phyloP scores from a whole-genome alignment of 2,888 invertebrate genomes.

The Apamea epomidion region DNA sequence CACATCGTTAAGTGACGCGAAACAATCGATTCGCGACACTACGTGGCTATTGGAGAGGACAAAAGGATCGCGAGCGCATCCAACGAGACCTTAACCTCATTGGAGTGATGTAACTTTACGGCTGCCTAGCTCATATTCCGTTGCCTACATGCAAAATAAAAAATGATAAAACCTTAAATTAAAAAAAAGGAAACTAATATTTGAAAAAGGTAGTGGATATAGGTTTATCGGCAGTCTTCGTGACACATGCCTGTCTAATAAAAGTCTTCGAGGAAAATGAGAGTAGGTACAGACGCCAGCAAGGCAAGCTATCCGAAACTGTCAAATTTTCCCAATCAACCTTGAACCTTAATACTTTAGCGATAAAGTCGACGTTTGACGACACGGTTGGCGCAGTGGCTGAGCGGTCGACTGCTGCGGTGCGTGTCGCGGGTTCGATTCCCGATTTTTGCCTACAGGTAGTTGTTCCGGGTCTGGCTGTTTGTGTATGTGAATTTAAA shows the following conservation, averaged over 20 bases:
- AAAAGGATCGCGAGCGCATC: conserved; percentile 71
- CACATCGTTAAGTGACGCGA: conserved; percentile 66
- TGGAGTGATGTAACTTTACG: conserved; percentile 71
- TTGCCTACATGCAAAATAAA: conserved; percentile 26
- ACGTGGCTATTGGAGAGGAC: conserved; percentile 67
- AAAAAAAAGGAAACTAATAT: background rate
- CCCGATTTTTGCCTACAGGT: too few species aligned
- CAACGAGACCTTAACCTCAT: conserved; percentile 75
- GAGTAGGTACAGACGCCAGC: background rate
- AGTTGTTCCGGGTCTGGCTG: too few species aligned
- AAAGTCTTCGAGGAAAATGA: background rate
- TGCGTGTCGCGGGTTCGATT: too few species aligned
- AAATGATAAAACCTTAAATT: conserved; percentile 16
- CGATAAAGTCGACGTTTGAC: too few species aligned
- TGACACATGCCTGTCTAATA: background rate
- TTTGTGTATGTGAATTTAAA: too few species aligned
- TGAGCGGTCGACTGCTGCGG: too few species aligned
- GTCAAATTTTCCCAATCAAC: too few species aligned
- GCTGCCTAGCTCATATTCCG: conserved; percentile 40
- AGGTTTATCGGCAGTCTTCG: background rate
- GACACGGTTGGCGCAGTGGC: too few species aligned
- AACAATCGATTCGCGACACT: conserved; percentile 70
- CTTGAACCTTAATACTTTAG: too few species aligned
- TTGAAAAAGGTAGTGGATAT: background rate
- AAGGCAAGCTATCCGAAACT: too few species aligned